A percentile compares a stretch with the other conserved stretches of the same genome.
Conservation (phyloP, 2,888 invertebrate species). For the Scaeva pyrastri region DNA sequence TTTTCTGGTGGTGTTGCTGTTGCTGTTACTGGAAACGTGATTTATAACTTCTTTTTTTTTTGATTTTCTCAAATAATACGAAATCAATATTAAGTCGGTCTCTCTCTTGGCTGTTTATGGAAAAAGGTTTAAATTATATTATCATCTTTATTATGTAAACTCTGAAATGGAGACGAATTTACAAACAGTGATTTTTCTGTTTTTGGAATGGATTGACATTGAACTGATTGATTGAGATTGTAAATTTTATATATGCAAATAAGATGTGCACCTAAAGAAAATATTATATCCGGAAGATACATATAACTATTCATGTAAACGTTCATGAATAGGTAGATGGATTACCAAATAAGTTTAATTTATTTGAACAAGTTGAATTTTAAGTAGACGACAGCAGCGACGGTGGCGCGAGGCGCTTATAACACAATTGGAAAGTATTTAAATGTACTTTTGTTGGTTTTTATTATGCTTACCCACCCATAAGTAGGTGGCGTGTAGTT, state of each 20-base stretch:
- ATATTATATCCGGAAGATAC: conserved; percentile 16
- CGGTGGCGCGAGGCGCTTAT: not conserved
- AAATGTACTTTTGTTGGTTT: not conserved
- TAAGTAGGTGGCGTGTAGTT: too few relatives aligned
- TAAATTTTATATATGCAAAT: conserved; percentile 11
- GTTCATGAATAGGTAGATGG: too few relatives aligned
- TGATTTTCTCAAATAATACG: not conserved
- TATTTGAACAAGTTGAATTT: conserved; percentile 9
- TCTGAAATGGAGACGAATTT: conserved; percentile 17
- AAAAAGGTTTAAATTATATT: not conserved
- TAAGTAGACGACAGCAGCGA: not conserved
- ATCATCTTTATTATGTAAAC: conserved; percentile 22
- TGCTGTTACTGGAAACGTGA: not conserved
- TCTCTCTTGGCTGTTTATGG: not conserved
- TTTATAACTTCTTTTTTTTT: not conserved
- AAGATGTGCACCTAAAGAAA: not conserved
- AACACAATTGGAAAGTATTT: conserved; percentile 1
- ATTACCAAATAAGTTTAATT: not conserved
- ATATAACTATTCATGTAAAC: not conserved
- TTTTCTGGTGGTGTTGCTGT: too few relatives aligned
- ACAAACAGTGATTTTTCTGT: conserved; percentile 2
- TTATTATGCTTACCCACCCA: too few relatives aligned
- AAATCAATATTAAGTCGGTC: not conserved
- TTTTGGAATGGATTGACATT: conserved; percentile 41
- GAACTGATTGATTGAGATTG: conserved; percentile 50